Percentiles rank a stretch among this genome's conserved stretches.
These are phyloP conservation scores for Harpalus rufipes DNA, from an alignment of 2,888 invertebrate species.

Conservation along the genomic window DNA sequence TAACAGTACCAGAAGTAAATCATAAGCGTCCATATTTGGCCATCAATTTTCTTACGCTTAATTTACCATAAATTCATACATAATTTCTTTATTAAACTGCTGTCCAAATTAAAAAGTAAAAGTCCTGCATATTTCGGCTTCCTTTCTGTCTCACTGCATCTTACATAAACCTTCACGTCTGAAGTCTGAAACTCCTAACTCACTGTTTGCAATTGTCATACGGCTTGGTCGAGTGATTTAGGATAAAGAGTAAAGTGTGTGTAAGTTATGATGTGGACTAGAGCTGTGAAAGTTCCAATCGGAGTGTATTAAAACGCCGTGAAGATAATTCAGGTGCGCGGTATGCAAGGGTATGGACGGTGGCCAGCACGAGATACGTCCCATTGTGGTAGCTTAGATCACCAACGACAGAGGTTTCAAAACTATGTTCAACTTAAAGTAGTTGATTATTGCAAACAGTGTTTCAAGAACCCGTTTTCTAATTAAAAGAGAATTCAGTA, in stretches of 20 bases:
- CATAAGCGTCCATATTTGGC: neutral
- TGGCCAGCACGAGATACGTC: conserved; percentile 16
- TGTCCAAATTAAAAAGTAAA: neutral
- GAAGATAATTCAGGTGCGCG: conserved; percentile 40
- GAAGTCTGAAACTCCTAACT: neutral
- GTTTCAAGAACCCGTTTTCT: no score
- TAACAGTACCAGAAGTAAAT: neutral
- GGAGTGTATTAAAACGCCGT: conserved; percentile 32
- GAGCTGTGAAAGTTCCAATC: conserved; percentile 40
- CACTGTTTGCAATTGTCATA: conserved; percentile 16
- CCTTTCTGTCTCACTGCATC: neutral
- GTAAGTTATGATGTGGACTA: conserved; percentile 8
- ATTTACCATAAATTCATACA: neutral
- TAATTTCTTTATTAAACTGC: neutral
- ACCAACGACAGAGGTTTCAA: neutral
- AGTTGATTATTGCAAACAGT: no score
- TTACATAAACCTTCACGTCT: neutral
- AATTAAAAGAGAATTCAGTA: no score
- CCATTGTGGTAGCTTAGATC: conserved; percentile 34
- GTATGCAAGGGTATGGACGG: conserved; percentile 19
- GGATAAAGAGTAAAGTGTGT: conserved; percentile 18
- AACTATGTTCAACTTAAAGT: neutral
- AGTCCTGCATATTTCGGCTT: neutral
- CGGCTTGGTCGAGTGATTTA: neutral
- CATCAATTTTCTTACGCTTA: neutral